Conservation (phyloP, 2,888 invertebrate genomes). For the Phymatocera aterrima region DNA sequence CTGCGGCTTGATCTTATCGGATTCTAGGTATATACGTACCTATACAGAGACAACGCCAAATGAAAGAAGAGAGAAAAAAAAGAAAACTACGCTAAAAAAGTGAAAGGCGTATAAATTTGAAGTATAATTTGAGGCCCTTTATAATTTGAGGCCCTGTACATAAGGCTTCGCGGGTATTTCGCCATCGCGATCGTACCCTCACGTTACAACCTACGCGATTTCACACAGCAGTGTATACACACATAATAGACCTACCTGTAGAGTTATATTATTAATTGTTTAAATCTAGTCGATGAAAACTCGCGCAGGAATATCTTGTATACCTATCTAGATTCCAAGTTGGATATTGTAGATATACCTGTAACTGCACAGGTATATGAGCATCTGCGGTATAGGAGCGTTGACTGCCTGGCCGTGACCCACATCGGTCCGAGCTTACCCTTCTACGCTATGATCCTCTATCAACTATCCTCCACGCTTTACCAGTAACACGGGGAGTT, state of each 20-base stretch:
- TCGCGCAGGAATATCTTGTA: neutral
- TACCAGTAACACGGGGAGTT: neutral
- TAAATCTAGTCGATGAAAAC: neutral
- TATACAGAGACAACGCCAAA: neutral
- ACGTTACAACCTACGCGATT: neutral
- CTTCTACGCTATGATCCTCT: constrained; percentile 47
- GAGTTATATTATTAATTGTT: neutral
- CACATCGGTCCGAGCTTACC: constrained; percentile 55
- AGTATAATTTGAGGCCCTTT: neutral
- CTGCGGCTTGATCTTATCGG: neutral
- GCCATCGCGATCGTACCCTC: neutral
- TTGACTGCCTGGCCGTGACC: constrained; percentile 58
- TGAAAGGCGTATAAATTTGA: neutral
- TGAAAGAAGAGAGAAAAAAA: too few species aligned
- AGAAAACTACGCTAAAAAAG: neutral
- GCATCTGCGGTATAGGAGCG: constrained; percentile 50
- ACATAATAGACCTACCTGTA: too few species aligned
- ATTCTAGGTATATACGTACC: neutral
- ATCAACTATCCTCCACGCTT: constrained; percentile 18
- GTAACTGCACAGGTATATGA: neutral
- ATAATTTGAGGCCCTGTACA: neutral
- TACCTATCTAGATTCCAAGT: neutral
- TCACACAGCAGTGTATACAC: too few species aligned
- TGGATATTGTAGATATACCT: neutral
- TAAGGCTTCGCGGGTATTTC: neutral